Base-by-base conservation (phyloP, 2,797 vertebrate genomes). In the Danio tinwini region DNA sequence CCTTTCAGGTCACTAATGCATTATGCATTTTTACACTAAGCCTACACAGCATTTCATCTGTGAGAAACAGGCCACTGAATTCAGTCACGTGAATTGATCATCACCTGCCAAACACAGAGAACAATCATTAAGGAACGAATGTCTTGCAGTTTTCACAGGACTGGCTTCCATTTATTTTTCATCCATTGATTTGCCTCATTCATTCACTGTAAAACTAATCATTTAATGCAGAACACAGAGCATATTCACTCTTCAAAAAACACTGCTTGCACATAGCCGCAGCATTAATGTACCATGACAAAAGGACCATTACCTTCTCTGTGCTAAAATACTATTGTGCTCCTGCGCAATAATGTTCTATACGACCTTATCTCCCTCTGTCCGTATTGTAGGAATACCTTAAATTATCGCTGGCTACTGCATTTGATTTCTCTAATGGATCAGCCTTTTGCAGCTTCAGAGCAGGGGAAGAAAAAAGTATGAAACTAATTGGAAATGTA, bases 401-500 rank as follows among this genome's bases (percentile, higher is more conserved):
- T 62, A 49, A 55, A 62, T 50, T 53, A 61, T 58, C 3, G 6
- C 39, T 44, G 62, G 42, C 13, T 71, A 61, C 76, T 78, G 50
- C 64, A 75, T 83, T 83, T 70, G 42, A 74, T 64, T 65, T 83
- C 16, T 59, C 65, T 72, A 83, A 83, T 67, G 82, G 67, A 67
- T 70, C 44, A 76, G 42, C 17, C 21, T 61, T 65, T 45, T 42
- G 58, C 13, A 39, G 49, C 17, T 82, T 74, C 42, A 16, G 29
- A 44, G 61, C 44, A 10, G 44, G 16, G 56, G 1, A 45, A 45
- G 45, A 77, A 29, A 67, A 59, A 19, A 40, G n/a, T 39, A 45
- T 80, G 17, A 67, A 76, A 67, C 39, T 69, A 62, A 82, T 80
- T 82, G 55, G 40, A 74, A 73, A 77, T 61, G 40, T 55, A 53